A percentile compares a stretch with the other conserved stretches of the same genome.
Evolutionary conservation across 2,797 vertebrate species (phyloP).

Genomic region (Hozukius guyotensis): DNA sequence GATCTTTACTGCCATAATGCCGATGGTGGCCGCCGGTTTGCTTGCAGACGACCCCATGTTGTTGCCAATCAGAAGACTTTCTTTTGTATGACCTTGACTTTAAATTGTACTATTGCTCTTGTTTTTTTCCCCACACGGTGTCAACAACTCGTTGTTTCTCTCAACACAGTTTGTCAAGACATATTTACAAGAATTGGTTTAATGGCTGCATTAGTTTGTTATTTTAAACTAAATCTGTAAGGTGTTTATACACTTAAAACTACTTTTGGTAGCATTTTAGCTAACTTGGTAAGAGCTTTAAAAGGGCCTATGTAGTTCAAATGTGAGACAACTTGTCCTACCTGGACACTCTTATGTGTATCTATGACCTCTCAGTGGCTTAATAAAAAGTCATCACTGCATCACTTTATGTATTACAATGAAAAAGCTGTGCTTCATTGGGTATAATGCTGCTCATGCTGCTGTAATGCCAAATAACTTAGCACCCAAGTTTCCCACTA

Average conservation of each 20-base stretch:
- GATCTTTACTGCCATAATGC: slow-evolving; percentile 97
- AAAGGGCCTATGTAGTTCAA: neutral
- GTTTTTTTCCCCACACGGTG: neutral
- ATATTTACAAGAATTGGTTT: neutral
- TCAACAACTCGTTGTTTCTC: neutral
- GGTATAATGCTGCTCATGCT: neutral
- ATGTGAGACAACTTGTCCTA: neutral
- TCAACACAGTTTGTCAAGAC: neutral
- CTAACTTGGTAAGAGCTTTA: slow-evolving; percentile 13
- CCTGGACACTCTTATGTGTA: neutral
- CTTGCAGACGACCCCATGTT: slow-evolving; percentile 92
- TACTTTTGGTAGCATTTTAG: neutral
- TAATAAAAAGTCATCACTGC: neutral
- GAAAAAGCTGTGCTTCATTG: neutral
- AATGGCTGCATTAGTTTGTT: neutral
- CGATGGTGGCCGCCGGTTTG: slow-evolving; percentile 95
- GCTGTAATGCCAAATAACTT: neutral
- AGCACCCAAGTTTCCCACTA: neutral
- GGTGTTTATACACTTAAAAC: neutral
- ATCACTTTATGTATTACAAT: neutral
- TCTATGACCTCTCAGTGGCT: slow-evolving; percentile 9
- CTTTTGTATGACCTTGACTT: slow-evolving; percentile 84
- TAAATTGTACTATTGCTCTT: neutral
- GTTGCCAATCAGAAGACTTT: slow-evolving; percentile 92
- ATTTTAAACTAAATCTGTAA: slow-evolving; percentile 1